Evolutionary conservation across 2,888 invertebrate genomes (phyloP).

Genomic region (Hydropsyche betteni): DNA sequence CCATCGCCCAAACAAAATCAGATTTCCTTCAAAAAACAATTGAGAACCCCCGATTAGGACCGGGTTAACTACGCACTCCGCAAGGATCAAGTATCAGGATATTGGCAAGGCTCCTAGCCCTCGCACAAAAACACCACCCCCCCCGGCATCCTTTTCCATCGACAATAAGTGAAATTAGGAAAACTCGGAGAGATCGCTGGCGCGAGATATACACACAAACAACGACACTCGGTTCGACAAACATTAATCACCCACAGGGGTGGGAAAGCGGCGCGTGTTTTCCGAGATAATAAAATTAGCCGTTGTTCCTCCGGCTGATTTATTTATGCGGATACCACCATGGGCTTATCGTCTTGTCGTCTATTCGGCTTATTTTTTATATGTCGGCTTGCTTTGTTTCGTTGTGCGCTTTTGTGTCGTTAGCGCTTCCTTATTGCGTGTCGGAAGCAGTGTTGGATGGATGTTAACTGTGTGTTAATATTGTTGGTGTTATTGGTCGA

Average conservation of each 20-base stretch:
- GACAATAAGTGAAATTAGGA: conserved; percentile 29
- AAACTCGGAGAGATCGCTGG: conserved; percentile 14
- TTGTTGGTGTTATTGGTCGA: background rate
- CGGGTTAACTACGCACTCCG: conserved; percentile 3
- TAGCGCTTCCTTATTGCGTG: background rate
- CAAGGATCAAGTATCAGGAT: conserved; percentile 18
- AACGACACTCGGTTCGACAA: conserved; percentile 13
- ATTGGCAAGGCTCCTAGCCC: conserved; percentile 1
- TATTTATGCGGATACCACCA: conserved; percentile 19
- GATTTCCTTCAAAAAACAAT: no score
- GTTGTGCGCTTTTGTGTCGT: conserved; percentile 6
- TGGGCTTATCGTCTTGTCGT: conserved; percentile 17
- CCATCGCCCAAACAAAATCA: no score
- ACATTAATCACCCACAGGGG: conserved; percentile 19
- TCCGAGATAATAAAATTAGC: conserved; percentile 32
- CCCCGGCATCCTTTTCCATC: no score
- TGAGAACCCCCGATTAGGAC: no score
- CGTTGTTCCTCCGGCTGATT: conserved; percentile 7
- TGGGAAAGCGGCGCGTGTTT: conserved; percentile 18
- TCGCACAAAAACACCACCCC: background rate
- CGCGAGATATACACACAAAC: conserved; percentile 4
- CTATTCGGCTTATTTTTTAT: background rate
- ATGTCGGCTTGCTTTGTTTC: background rate
- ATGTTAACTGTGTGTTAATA: background rate
- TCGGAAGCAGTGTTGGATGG: background rate